A percentile compares a stretch with the other conserved stretches of the same genome.
These are phyloP conservation scores for Coreoperca whiteheadi DNA, from an alignment of 2,113 vertebrate genomes.

Conservation along the genomic window DNA sequence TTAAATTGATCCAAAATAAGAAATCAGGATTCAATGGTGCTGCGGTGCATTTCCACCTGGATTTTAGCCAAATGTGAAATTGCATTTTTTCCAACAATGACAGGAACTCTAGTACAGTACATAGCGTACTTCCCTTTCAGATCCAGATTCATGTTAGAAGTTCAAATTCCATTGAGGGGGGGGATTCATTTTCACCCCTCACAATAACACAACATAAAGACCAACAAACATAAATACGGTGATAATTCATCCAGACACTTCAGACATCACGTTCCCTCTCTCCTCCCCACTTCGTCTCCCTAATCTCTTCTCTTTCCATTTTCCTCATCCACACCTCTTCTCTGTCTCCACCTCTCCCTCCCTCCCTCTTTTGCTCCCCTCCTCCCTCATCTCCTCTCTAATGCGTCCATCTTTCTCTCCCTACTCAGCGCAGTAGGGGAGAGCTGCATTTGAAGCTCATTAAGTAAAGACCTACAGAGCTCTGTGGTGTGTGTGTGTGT, in stretches of 20 bases:
- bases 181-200: constrained; percentile 10
- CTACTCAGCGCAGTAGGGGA: constrained; percentile 69
- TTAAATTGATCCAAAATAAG: background rate
- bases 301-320: constrained; percentile 18
- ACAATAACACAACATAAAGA: constrained; percentile 37
- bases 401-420: constrained; percentile 61
- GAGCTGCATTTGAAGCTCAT: constrained; percentile 86
- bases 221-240: constrained; percentile 30
- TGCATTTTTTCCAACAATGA: background rate
- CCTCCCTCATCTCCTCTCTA: constrained; percentile 58
- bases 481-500: constrained; percentile 37
- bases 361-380: constrained; percentile 18
- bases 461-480: constrained; percentile 88
- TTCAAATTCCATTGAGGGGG: constrained; percentile 17
- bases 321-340: constrained; percentile 18
- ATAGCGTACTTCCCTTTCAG: constrained; percentile 5
- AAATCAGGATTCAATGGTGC: background rate
- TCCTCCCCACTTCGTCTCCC: constrained; percentile 61
- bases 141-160: constrained; percentile 30
- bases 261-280: constrained; percentile 39
- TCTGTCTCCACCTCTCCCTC: constrained; percentile 2
- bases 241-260: constrained; percentile 49
- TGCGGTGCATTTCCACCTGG: background rate
- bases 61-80: background rate
- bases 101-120: background rate